These are phyloP conservation scores for Cyanocitta stelleri DNA, from an alignment of 2,113 vertebrate species.

Conservation along the genomic window DNA sequence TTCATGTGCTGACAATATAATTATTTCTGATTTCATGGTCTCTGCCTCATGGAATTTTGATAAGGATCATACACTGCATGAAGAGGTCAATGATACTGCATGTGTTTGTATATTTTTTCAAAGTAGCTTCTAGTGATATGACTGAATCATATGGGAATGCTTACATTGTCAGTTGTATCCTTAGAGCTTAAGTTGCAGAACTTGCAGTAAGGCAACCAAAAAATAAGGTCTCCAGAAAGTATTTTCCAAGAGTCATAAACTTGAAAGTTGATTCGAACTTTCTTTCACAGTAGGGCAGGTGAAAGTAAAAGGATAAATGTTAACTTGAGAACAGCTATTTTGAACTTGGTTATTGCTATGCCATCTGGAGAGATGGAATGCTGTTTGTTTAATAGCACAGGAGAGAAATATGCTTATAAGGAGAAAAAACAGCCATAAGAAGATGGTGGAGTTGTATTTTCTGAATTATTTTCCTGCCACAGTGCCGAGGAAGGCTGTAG, in stretches of 20 bases:
- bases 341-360: not conserved
- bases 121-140: not conserved
- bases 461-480: not conserved
- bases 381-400: not conserved
- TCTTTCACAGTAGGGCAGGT: not conserved
- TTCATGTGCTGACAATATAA: not conserved
- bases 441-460: not conserved
- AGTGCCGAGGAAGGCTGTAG: not conserved
- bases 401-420: not conserved
- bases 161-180: not conserved
- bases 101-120: not conserved
- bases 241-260: not conserved
- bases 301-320: not conserved
- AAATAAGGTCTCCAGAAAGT: not conserved
- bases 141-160: not conserved
- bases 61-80: not conserved
- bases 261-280: not conserved
- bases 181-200: not conserved
- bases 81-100: not conserved
- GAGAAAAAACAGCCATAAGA: not conserved
- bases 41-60: not conserved
- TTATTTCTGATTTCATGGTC: not conserved
- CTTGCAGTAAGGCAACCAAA: not conserved
- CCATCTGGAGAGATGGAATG: not conserved
- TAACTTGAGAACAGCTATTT: not conserved